A percentile compares a stretch with the other conserved stretches of the same genome.
These are phyloP conservation scores for Vireo griseus DNA, from an alignment of 2,797 vertebrate species.

Conservation along the genomic window DNA sequence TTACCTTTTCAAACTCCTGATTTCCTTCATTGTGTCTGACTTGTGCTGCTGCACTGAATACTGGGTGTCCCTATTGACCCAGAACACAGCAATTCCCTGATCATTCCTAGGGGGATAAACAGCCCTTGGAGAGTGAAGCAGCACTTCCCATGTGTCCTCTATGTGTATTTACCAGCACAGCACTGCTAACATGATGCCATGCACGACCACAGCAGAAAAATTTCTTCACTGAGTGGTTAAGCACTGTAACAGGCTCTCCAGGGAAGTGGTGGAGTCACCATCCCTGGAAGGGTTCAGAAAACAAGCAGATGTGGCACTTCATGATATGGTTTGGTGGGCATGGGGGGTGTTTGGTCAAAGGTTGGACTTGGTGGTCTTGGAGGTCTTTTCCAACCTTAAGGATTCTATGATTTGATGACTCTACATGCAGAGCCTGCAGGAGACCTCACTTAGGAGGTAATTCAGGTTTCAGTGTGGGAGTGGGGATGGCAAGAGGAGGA, in stretches of 20 bases:
- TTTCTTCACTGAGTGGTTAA: neutral
- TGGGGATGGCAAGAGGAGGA: neutral
- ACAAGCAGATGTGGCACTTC: neutral
- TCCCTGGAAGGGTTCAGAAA: neutral
- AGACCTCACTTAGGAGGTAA: neutral
- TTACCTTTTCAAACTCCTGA: neutral
- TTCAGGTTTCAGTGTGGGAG: neutral
- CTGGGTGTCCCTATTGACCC: neutral
- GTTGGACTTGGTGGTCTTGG: neutral
- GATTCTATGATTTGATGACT: neutral
- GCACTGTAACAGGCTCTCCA: neutral
- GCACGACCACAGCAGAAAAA: fast-evolving
- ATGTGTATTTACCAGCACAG: neutral
- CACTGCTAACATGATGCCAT: neutral
- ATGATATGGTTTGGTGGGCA: neutral
- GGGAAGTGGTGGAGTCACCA: neutral
- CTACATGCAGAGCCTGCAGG: neutral
- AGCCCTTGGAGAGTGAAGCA: neutral
- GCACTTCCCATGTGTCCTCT: fast-evolving
- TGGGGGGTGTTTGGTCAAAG: fast-evolving
- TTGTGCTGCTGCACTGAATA: neutral
- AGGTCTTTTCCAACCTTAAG: neutral
- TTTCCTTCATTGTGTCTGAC: neutral
- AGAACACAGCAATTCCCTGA: neutral
- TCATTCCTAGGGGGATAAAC: neutral